phyloP scores from a whole-genome alignment of 2,797 vertebrate species.

The Petrocephalus sullivani region DNA sequence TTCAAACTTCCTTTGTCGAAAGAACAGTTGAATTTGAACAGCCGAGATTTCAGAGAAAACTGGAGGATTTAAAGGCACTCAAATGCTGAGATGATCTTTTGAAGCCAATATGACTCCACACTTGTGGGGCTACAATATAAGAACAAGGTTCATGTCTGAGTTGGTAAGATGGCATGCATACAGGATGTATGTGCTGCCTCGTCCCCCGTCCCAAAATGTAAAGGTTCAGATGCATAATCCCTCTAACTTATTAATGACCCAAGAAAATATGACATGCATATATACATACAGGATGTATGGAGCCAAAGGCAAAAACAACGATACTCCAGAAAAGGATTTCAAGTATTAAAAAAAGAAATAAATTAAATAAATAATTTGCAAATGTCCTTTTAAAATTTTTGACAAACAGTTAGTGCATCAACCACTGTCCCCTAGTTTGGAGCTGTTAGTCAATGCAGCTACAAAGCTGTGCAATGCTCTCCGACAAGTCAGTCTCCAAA shows the following conservation, averaged over 20 bases:
- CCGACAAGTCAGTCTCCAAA: neutral
- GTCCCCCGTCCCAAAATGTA: neutral
- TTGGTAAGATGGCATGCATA: neutral
- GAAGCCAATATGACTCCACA: neutral
- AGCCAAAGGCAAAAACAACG: neutral
- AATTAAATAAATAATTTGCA: conserved; percentile 8
- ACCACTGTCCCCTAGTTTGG: neutral
- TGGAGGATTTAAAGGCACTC: conserved; percentile 12
- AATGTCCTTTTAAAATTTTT: neutral
- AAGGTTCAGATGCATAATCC: neutral
- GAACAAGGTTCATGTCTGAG: neutral
- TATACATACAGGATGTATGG: conserved; percentile 8
- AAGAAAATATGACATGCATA: neutral
- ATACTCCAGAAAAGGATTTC: neutral
- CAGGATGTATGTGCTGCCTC: neutral
- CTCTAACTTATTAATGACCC: neutral
- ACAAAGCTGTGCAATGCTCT: neutral
- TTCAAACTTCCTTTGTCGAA: neutral
- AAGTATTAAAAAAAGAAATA: conserved; percentile 7
- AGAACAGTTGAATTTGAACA: neutral
- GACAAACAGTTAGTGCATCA: neutral
- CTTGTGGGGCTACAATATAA: neutral
- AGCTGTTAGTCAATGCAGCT: neutral
- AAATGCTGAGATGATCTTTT: conserved; percentile 5
- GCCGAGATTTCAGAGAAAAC: neutral